Evolutionary conservation across 37 sponge, comb jelly and placozoan species (phyloP).

Genomic region (Haliclona indistincta): DNA sequence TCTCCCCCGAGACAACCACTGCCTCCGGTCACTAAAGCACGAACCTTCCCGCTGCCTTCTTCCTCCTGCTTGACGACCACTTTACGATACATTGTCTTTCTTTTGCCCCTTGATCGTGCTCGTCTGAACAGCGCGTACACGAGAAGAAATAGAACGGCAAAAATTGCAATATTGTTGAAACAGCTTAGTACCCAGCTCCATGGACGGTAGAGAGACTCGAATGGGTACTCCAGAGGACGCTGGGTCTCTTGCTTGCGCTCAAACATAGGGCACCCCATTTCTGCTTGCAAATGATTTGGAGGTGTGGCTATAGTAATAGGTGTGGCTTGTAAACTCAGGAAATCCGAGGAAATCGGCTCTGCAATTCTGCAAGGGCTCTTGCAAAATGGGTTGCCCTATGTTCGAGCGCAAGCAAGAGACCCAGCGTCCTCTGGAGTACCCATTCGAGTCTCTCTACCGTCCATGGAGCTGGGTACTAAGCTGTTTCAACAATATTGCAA

Average conservation of each 20-base stretch:
- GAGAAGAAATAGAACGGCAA: constrained; percentile 27
- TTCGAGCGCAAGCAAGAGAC: not conserved
- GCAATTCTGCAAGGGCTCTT: too few relatives aligned
- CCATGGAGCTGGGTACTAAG: constrained; percentile 82
- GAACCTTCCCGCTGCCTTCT: not conserved
- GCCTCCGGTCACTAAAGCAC: constrained; percentile 54
- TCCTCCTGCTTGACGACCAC: not conserved
- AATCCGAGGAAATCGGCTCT: too few relatives aligned
- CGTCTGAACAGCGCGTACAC: not conserved
- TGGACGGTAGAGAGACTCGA: constrained; percentile 66
- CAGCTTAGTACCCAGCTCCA: constrained; percentile 78
- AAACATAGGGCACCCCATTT: constrained; percentile 76
- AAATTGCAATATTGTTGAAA: constrained; percentile 49
- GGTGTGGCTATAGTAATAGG: too few relatives aligned
- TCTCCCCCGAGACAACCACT: constrained; percentile 27
- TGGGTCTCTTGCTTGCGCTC: not conserved
- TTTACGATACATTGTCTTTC: constrained; percentile 13
- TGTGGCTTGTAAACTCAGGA: too few relatives aligned
- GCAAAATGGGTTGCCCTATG: constrained; percentile 72
- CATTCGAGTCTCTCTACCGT: constrained; percentile 63
- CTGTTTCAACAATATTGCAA: constrained; percentile 47
- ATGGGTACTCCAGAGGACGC: constrained; percentile 39
- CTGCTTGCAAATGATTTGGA: too few relatives aligned
- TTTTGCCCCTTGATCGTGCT: not conserved
- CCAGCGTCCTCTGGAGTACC: constrained; percentile 29